phyloP scores from a whole-genome alignment of 2,113 vertebrate genomes.

The Jaculus jaculus region DNA sequence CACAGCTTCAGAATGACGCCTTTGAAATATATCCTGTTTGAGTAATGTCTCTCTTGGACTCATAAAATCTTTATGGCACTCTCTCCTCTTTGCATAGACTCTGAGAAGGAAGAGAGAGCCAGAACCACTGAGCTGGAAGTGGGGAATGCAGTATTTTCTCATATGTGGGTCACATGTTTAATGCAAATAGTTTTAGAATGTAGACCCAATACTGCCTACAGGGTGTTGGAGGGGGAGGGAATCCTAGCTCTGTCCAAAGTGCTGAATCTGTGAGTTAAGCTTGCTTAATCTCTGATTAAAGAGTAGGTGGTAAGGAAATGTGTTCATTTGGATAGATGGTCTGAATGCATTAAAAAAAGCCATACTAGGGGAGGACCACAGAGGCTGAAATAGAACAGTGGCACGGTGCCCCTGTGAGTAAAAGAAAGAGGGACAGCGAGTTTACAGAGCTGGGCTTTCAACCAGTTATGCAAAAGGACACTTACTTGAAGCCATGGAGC shows the following conservation, averaged over 20 bases:
- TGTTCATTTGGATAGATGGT: background rate
- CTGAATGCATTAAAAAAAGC: slow-evolving; percentile 21
- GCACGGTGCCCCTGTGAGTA: background rate
- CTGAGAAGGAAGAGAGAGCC: slow-evolving; percentile 20
- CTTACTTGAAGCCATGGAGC: background rate
- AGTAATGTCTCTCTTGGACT: slow-evolving; percentile 76
- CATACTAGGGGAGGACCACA: slow-evolving; percentile 19
- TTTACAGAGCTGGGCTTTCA: background rate
- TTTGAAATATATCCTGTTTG: slow-evolving; percentile 73
- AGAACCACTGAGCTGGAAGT: slow-evolving; percentile 47
- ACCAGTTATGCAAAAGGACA: background rate
- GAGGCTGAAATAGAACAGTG: slow-evolving; percentile 25
- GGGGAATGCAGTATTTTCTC: slow-evolving; percentile 27
- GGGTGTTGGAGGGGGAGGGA: background rate
- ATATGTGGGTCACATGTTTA: slow-evolving; percentile 55
- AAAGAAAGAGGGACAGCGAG: background rate
- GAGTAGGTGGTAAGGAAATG: slow-evolving; percentile 51
- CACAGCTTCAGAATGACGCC: slow-evolving; percentile 44
- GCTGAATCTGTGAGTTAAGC: slow-evolving; percentile 58
- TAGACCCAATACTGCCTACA: slow-evolving; percentile 29
- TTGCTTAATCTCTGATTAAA: slow-evolving; percentile 53
- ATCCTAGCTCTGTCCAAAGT: slow-evolving; percentile 64
- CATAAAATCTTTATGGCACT: slow-evolving; percentile 76
- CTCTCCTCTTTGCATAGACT: slow-evolving; percentile 65
- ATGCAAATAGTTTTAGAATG: slow-evolving; percentile 67